Base-by-base conservation (phyloP, 2,888 invertebrate genomes). In the Athrips mouffetella region DNA sequence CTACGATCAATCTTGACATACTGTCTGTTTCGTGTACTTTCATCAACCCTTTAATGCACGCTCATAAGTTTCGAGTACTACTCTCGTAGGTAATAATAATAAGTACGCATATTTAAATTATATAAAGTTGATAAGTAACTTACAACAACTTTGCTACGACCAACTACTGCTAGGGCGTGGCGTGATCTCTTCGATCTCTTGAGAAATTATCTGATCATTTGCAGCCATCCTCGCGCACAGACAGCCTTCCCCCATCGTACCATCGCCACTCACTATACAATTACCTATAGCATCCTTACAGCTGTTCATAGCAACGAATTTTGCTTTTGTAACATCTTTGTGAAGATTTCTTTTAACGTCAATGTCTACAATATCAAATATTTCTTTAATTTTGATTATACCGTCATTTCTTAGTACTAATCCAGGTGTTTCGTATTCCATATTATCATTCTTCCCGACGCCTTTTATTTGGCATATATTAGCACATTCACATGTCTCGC, bases 121-220 rank as follows among this genome's bases (percentile, higher is more conserved):
- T 27, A 39, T 16, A 11, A 23, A n/a, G 8, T 2, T 16, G 10
- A 6, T 18, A 39, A 15, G 20, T 29, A 40, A 11, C 16, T 8
- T 54, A 55, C 55, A 56, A 40, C 8, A 27, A 54, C 37, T 40
- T 45, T 48, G 51, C 39, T 46, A 29, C 27, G 33, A 40, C 44
- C 15, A 51, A 25, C 5, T 30, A 47, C 41, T 45, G 15, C 62
- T 69, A 27, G 83, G 85, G 45, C 65, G 64, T 2, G 84, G 86
- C 1, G 83, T 85, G 13, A 88, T 76, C 58, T 86, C 84, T 23
- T 82, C 84, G 30, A 87, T 84, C 60, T 88, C 83, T 57, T 86
- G 80, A 6, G 74, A 70, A 41, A 66, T 74, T 6, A 67, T 69
- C 25, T 73, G 70, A n/a, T 83, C 79, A 48, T 80, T 77, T 0